Evolutionary conservation across 1,140 invertebrate species (phyloP).

Genomic region (Galendromus occidentalis): DNA sequence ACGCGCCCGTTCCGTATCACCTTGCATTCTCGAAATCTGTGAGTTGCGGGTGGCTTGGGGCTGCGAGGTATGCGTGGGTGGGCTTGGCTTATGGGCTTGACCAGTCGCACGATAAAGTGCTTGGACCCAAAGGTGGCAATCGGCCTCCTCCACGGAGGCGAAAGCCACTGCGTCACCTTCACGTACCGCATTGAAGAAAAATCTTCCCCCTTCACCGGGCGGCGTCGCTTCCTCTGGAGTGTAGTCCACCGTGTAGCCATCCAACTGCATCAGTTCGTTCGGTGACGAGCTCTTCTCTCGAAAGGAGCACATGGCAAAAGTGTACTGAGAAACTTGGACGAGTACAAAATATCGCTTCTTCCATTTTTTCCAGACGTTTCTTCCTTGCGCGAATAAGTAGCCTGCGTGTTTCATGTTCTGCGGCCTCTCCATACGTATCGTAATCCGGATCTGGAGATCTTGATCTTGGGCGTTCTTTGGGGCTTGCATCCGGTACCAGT

Average conservation of each 20-base stretch:
- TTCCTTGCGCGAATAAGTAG: slow-evolving; percentile 81
- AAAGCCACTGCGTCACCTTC: slow-evolving; percentile 93
- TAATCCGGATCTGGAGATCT: slow-evolving; percentile 89
- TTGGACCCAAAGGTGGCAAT: slow-evolving; percentile 95
- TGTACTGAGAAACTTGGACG: slow-evolving; percentile 98
- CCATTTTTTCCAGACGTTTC: slow-evolving; percentile 99
- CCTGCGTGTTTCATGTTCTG: slow-evolving; percentile 97
- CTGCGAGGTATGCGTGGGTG: slow-evolving; percentile 34
- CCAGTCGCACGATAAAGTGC: slow-evolving; percentile 96
- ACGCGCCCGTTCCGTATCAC: slow-evolving; percentile 81
- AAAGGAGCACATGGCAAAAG: slow-evolving; percentile 98
- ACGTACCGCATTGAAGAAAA: slow-evolving; percentile 93
- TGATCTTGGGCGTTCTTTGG: slow-evolving; percentile 84
- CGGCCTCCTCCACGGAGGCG: slow-evolving; percentile 94
- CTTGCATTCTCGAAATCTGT: slow-evolving; percentile 67
- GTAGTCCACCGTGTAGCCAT: slow-evolving; percentile 97
- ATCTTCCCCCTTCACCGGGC: slow-evolving; percentile 51
- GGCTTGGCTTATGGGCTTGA: slow-evolving; percentile 93
- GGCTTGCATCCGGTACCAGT: slow-evolving; percentile 94
- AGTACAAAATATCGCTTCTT: slow-evolving; percentile 94
- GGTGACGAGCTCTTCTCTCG: slow-evolving; percentile 98
- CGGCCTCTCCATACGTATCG: slow-evolving; percentile 94
- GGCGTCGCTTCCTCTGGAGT: slow-evolving; percentile 32
- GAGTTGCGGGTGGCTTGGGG: slow-evolving; percentile 47
- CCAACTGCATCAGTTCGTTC: slow-evolving; percentile 96